These are phyloP conservation scores for Erebia epiphron DNA, from an alignment of 2,888 invertebrate genomes.

Conservation along the genomic window DNA sequence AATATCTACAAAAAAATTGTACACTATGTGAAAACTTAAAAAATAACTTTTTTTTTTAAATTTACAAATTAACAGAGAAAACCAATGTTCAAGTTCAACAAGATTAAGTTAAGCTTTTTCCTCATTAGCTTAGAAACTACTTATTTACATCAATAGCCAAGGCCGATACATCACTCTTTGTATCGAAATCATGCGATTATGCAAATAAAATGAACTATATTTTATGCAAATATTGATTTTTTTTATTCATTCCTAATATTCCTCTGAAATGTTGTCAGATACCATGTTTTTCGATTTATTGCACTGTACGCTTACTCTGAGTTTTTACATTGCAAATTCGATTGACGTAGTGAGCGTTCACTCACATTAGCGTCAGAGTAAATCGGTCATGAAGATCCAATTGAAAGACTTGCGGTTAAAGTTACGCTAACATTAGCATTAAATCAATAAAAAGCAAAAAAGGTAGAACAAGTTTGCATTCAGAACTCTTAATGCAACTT, in stretches of 20 bases:
- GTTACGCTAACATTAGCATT: too few relatives aligned
- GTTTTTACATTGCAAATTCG: too few relatives aligned
- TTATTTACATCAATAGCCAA: constrained; percentile 66
- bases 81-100: constrained; percentile 79
- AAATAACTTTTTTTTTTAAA: constrained; percentile 71
- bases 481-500: too few relatives aligned
- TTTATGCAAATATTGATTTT: neutral
- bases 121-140: constrained; percentile 62
- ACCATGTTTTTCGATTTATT: neutral
- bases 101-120: constrained; percentile 75
- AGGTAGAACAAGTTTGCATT: too few relatives aligned
- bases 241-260: neutral
- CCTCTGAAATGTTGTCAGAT: neutral
- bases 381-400: too few relatives aligned
- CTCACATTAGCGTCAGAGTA: too few relatives aligned
- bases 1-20: constrained; percentile 82
- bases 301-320: too few relatives aligned
- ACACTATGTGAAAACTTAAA: constrained; percentile 81
- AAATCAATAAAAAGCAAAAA: too few relatives aligned
- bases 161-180: constrained; percentile 4
- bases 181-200: neutral
- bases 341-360: too few relatives aligned
- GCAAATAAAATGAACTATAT: neutral
- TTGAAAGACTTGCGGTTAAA: too few relatives aligned
- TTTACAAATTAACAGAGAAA: constrained; percentile 79